phyloP scores from a whole-genome alignment of 2,113 vertebrate species.

The Forbesichthys agassizii region DNA sequence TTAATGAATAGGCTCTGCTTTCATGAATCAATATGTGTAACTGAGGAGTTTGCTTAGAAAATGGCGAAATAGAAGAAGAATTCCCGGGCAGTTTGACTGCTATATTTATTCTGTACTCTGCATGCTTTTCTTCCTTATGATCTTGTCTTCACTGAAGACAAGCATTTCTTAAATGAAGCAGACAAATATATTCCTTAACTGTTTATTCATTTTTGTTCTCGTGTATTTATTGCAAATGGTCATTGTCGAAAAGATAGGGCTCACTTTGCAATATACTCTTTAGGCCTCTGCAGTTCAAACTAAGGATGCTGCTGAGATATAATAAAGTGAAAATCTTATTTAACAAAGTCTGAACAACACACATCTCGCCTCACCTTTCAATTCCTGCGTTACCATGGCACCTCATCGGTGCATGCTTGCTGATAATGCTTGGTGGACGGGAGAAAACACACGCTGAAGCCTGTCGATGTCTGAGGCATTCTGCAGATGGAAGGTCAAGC shows the following conservation, averaged over 20 bases:
- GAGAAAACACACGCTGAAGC: conserved; percentile 4
- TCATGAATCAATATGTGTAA: conserved; percentile 37
- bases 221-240: not conserved
- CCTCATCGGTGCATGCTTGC: conserved; percentile 5
- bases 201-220: not conserved
- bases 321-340: too few relatives aligned
- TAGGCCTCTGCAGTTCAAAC: not conserved
- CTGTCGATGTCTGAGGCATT: conserved; percentile 9
- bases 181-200: too few relatives aligned
- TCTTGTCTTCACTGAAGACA: not conserved
- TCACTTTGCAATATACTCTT: not conserved
- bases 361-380: not conserved
- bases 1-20: conserved; percentile 36
- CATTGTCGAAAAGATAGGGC: not conserved
- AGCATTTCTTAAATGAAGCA: too few relatives aligned
- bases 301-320: too few relatives aligned
- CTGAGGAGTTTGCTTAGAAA: conserved; percentile 27
- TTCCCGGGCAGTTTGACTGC: not conserved
- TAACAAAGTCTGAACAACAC: too few relatives aligned
- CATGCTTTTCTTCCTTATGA: not conserved
- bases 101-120: not conserved
- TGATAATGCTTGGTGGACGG: conserved; percentile 25
- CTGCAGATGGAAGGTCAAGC: conserved; percentile 14
- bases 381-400: conserved; percentile 2
- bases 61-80: conserved; percentile 10